Evolutionary conservation across 2,888 invertebrate species (phyloP).

Genomic region (Calameuta pallipes): DNA sequence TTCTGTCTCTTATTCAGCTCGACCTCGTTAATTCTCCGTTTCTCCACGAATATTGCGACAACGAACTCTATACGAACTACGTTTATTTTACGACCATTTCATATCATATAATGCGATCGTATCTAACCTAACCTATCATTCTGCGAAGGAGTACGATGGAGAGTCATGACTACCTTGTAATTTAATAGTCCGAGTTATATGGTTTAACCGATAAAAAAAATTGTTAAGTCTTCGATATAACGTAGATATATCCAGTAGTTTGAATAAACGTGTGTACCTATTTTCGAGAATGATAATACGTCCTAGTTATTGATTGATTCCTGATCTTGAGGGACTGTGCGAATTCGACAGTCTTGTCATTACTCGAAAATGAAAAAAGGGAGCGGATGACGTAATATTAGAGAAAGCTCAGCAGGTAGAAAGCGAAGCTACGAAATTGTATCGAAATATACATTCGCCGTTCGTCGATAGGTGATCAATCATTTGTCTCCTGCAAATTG

Average conservation of each 20-base stretch:
- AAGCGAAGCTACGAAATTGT: background rate
- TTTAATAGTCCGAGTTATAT: background rate
- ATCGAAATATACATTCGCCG: background rate
- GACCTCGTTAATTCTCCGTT: background rate
- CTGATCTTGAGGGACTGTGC: background rate
- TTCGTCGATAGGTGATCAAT: background rate
- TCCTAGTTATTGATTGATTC: background rate
- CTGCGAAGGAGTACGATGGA: too few species aligned
- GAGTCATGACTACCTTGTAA: too few species aligned
- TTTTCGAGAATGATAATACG: background rate
- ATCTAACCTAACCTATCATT: too few species aligned
- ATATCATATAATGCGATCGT: too few species aligned
- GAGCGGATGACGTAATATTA: background rate
- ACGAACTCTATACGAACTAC: background rate
- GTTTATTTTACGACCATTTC: background rate
- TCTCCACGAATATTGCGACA: background rate
- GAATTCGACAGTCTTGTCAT: background rate
- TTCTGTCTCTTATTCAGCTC: background rate
- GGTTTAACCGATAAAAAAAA: background rate
- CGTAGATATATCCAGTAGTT: background rate
- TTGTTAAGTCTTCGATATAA: background rate
- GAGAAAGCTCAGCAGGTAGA: background rate
- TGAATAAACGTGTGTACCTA: background rate
- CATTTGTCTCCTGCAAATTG: background rate
- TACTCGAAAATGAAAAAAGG: background rate